A percentile compares a stretch with the other conserved stretches of the same genome.
These are phyloP conservation scores for Hypanus sabinus DNA, from an alignment of 2,113 vertebrate genomes.

Conservation along the genomic window DNA sequence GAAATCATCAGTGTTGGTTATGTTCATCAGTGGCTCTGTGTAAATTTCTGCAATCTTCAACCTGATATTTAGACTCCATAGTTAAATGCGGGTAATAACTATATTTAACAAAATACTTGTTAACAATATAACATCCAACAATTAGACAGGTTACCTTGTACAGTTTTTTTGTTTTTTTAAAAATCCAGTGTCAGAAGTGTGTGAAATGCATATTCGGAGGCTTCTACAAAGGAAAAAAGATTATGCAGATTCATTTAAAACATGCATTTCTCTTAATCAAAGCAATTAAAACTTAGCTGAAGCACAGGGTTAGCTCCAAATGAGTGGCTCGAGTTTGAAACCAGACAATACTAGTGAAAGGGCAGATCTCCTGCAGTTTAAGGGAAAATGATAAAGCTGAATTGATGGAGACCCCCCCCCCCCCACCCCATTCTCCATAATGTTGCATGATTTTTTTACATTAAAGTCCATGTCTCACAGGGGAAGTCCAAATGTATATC, in stretches of 20 bases:
- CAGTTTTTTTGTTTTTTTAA: neutral
- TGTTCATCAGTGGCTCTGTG: neutral
- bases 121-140: neutral
- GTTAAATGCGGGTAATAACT: neutral
- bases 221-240: neutral
- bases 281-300: neutral
- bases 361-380: neutral
- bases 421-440: neutral
- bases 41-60: neutral
- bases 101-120: neutral
- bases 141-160: too few species aligned
- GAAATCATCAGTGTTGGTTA: neutral
- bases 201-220: too few species aligned
- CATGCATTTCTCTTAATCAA: neutral
- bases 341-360: neutral
- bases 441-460: neutral
- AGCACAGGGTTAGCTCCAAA: neutral
- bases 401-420: neutral
- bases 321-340: neutral
- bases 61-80: too few species aligned
- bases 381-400: neutral
- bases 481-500: neutral
- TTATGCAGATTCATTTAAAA: neutral
- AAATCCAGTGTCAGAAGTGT: neutral
- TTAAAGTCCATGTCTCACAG: neutral